Conservation (phyloP, 1,140 invertebrate species). For the Samia ricini region DNA sequence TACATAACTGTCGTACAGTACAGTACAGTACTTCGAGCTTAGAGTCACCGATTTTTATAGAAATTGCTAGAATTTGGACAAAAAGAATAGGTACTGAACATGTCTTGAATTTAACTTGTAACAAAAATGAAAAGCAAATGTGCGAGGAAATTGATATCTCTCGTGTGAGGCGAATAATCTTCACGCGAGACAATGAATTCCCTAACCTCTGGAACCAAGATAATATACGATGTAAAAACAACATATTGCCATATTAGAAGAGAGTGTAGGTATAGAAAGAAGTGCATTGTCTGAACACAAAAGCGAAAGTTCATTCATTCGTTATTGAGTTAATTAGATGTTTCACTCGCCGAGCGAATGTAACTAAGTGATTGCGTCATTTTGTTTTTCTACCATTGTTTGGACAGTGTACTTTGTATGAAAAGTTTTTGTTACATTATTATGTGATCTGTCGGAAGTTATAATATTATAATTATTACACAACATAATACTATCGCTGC, state of each 20-base stretch:
- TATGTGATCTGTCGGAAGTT: conserved; percentile 3
- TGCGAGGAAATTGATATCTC: background rate
- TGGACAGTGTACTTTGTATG: conserved; percentile 34
- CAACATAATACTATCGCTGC: background rate
- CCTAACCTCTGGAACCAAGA: background rate
- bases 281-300: conserved; percentile 63
- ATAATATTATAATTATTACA: background rate
- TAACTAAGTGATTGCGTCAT: conserved; percentile 54
- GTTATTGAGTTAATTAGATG: conserved; percentile 71
- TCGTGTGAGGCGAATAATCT: background rate
- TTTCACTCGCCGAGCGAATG: conserved; percentile 44
- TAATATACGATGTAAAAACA: conserved; percentile 31
- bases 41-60: no score
- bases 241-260: conserved; percentile 37
- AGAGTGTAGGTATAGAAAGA: conserved; percentile 43
- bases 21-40: no score
- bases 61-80: no score
- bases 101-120: background rate
- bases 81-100: no score
- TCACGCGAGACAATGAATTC: background rate
- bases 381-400: conserved; percentile 57
- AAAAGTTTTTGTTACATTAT: conserved; percentile 5
- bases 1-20: no score
- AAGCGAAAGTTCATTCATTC: conserved; percentile 63
- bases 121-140: background rate